phyloP scores from a whole-genome alignment of 1,140 invertebrate species.

The Aricia agestis region DNA sequence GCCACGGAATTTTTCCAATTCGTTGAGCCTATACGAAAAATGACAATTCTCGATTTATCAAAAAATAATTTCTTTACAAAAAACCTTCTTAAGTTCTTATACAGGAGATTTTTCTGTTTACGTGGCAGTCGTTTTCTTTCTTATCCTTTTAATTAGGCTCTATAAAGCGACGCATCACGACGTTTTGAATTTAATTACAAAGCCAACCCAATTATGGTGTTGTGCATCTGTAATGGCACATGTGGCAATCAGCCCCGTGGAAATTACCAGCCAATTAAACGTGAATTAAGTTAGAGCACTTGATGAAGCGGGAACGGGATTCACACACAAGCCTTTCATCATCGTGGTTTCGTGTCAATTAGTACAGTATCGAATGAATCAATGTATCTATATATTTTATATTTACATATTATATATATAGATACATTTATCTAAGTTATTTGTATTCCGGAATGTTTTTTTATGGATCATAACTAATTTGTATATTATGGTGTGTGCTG shows the following conservation, averaged over 20 bases:
- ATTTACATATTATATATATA: too few relatives aligned
- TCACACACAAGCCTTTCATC: not conserved
- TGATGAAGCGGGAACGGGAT: not conserved
- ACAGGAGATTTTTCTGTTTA: not conserved
- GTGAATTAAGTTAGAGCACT: not conserved
- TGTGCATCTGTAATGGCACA: not conserved
- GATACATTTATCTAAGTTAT: too few relatives aligned
- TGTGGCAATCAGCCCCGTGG: not conserved
- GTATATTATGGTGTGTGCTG: too few relatives aligned
- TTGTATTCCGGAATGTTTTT: too few relatives aligned
- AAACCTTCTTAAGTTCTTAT: too few relatives aligned
- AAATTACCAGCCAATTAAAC: conserved; percentile 3
- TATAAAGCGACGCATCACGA: conserved; percentile 1
- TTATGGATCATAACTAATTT: too few relatives aligned
- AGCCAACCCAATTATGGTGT: not conserved
- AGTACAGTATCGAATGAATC: not conserved
- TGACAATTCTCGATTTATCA: not conserved
- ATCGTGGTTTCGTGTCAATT: not conserved
- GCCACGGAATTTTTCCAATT: conserved; percentile 75
- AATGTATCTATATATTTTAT: too few relatives aligned
- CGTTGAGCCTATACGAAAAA: conserved; percentile 53
- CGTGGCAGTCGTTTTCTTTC: not conserved
- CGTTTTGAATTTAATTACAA: conserved; percentile 16
- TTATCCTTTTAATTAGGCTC: not conserved
- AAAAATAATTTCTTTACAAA: not conserved